Evolutionary conservation across 2,113 vertebrate species (phyloP).

Genomic region (Peromyscus maniculatus): DNA sequence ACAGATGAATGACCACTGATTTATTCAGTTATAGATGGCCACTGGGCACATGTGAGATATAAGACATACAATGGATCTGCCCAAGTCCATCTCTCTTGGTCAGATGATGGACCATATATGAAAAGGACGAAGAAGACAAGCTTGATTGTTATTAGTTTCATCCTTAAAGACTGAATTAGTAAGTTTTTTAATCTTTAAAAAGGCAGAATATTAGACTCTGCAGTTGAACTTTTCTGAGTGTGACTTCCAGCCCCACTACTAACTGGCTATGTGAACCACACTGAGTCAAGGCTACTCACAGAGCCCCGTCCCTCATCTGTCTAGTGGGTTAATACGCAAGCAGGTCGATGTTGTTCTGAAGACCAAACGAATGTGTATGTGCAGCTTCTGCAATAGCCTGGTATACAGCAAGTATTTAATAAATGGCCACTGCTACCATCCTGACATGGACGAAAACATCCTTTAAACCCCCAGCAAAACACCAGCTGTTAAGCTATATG

Average conservation of each 20-base stretch:
- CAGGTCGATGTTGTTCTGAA: neutral
- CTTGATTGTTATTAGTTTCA: neutral
- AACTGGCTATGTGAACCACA: neutral
- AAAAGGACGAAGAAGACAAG: neutral
- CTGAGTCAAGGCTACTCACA: neutral
- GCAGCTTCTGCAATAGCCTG: neutral
- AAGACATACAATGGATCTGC: neutral
- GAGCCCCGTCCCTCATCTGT: neutral
- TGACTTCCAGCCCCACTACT: neutral
- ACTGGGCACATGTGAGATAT: neutral
- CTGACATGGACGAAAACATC: neutral
- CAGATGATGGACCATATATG: neutral
- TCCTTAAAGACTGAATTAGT: neutral
- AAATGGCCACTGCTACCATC: neutral
- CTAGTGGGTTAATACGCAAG: neutral
- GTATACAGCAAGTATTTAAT: neutral
- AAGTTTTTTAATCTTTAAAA: neutral
- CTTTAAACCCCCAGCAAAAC: neutral
- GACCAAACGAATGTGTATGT: neutral
- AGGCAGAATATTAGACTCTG: neutral
- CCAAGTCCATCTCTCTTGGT: neutral
- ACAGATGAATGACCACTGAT: neutral
- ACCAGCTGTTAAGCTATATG: neutral
- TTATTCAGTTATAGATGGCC: neutral
- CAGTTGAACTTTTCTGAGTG: neutral